These are phyloP conservation scores for Telmatherina bonti DNA, from an alignment of 2,797 vertebrate genomes.

Conservation along the genomic window DNA sequence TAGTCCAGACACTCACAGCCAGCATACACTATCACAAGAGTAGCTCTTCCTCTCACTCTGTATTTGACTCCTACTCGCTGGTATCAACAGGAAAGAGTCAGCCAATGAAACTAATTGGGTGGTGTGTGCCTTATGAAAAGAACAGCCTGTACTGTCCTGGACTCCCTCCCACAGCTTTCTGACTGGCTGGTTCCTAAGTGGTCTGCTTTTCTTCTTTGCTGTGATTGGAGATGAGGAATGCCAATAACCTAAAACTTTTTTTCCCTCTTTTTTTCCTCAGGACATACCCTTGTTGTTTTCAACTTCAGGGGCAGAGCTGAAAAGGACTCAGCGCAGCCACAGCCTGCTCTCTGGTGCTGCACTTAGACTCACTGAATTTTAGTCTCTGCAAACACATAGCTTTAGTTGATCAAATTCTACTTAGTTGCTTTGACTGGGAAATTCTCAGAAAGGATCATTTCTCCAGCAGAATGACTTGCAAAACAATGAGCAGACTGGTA, in stretches of 20 bases:
- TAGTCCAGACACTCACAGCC: constrained; percentile 32
- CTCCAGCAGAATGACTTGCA: too few relatives aligned
- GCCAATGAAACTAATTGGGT: constrained; percentile 82
- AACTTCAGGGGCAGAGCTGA: constrained; percentile 61
- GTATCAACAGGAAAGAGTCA: constrained; percentile 82
- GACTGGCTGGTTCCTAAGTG: constrained; percentile 81
- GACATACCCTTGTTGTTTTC: constrained; percentile 84
- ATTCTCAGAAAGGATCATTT: background rate
- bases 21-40: constrained; percentile 46
- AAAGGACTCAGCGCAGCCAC: constrained; percentile 48
- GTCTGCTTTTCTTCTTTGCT: constrained; percentile 78
- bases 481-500: background rate
- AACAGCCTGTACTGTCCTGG: constrained; percentile 81
- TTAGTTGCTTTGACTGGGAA: constrained; percentile 3
- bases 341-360: constrained; percentile 43
- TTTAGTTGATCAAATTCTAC: background rate
- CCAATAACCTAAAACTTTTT: constrained; percentile 63
- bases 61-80: constrained; percentile 72
- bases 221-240: constrained; percentile 78
- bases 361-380: constrained; percentile 6
- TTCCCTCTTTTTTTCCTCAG: constrained; percentile 49
- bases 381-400: background rate
- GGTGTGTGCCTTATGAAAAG: constrained; percentile 82
- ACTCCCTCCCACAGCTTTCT: constrained; percentile 70
- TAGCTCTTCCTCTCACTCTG: constrained; percentile 44